Percentiles rank a stretch among this genome's conserved stretches.
These are phyloP conservation scores for Drosophila nigrodunni DNA, from an alignment of 1,140 invertebrate genomes.

Conservation along the genomic window DNA sequence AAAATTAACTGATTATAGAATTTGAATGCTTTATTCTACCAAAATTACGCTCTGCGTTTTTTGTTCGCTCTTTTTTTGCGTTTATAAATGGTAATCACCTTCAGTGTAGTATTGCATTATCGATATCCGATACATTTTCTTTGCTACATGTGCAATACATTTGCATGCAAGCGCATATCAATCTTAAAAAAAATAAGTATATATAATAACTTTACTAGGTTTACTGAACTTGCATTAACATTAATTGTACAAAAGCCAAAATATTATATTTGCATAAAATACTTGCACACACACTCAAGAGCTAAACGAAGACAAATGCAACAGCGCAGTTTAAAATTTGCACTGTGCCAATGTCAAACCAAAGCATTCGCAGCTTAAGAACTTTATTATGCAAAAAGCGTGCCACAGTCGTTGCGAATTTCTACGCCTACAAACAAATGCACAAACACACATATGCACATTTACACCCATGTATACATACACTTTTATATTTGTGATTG, in stretches of 20 bases:
- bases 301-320: constrained; percentile 53
- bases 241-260: neutral
- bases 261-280: neutral
- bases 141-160: neutral
- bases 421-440: constrained; percentile 54
- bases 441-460: neutral
- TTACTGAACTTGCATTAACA: too few relatives aligned
- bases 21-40: neutral
- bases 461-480: neutral
- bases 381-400: constrained; percentile 79
- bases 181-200: too few relatives aligned
- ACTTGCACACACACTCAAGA: neutral
- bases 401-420: constrained; percentile 52
- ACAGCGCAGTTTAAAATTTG: constrained; percentile 57
- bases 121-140: neutral
- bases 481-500: constrained; percentile 56
- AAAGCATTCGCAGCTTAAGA: constrained; percentile 59
- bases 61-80: too few relatives aligned
- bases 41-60: too few relatives aligned
- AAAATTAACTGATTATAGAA: neutral
- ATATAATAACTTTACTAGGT: too few relatives aligned
- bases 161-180: too few relatives aligned
- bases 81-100: too few relatives aligned
- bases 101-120: too few relatives aligned
- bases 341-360: constrained; percentile 69